Evolutionary conservation across 2,797 vertebrate genomes (phyloP), one percentile per base, ranked within the genome.

Genomic region (Crocodylus rhombifer): DNA sequence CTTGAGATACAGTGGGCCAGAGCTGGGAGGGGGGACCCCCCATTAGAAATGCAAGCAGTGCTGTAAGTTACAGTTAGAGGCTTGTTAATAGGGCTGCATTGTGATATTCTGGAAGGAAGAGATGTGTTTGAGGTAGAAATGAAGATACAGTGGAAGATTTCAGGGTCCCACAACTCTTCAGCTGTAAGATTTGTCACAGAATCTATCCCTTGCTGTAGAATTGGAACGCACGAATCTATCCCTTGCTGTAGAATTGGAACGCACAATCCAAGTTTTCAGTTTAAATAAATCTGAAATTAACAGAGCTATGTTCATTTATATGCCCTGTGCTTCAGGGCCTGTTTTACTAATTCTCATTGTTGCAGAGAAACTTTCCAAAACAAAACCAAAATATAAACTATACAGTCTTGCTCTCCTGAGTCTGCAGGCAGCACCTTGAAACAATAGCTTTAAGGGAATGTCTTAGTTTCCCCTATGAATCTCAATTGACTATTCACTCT

Each of bases 91-190:
- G 82, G 89, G 63, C 14, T 75, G 6, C 7, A 4, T 75, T 21
- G 23, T 4, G 23, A 64, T 28, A 60, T 80, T 94, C 89, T 91
- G 87, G 78, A 84, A 82, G 89, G 94, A 89, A 25, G 89, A 83
- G 87, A 51, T 33, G 23, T 51, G 23, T 23, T 73, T 8, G 12
- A 14, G 74, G 33, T 62, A 61, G 79, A 80, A 60, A 74, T 28
- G 64, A 82, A 58, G 5, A 61, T 26, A 13, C 30, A 5, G 1
- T 3, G 25, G 28, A 61, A 87, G 81, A 82, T 77, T 36, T 42
- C 15, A 63, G 82, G 69, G 55, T 21, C 60, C 71, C 2, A 0
- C 33, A 57, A 23, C 36, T 93, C 81, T 33, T 76, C 17, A 21
- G 26, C 26, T 63, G 10, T 26, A 15, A 60, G n/a, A 28, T 0